A percentile compares a stretch with the other conserved stretches of the same genome.
phyloP scores from a whole-genome alignment of 1,140 invertebrate species.

The Drosophila leontia region DNA sequence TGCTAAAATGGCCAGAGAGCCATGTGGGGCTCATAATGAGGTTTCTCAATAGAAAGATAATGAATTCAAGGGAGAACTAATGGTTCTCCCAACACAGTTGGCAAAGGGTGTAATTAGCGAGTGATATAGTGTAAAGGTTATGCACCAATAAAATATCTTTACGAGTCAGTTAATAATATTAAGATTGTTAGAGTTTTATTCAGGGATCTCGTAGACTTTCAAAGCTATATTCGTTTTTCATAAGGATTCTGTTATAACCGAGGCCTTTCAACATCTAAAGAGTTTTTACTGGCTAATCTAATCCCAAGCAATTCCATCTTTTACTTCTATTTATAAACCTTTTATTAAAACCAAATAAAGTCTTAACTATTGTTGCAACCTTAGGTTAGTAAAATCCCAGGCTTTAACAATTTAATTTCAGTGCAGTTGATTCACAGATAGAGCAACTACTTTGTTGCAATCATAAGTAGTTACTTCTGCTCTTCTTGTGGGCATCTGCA shows the following conservation, averaged over 20 bases:
- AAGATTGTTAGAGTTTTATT: neutral
- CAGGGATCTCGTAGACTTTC: neutral
- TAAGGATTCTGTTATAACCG: too few relatives aligned
- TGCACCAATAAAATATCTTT: slow-evolving; percentile 4
- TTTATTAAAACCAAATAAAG: too few relatives aligned
- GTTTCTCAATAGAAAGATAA: slow-evolving; percentile 51
- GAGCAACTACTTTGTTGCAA: slow-evolving; percentile 38
- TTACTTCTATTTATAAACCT: neutral
- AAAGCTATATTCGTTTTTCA: neutral
- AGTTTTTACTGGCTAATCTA: neutral
- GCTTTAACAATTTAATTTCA: neutral
- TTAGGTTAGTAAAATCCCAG: neutral
- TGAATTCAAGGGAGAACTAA: slow-evolving; percentile 42
- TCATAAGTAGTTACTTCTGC: slow-evolving; percentile 44
- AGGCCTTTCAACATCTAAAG: neutral
- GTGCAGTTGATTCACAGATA: slow-evolving; percentile 12
- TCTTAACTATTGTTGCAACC: too few relatives aligned
- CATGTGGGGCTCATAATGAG: slow-evolving; percentile 40
- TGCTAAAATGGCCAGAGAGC: slow-evolving; percentile 20
- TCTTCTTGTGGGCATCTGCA: slow-evolving; percentile 8
- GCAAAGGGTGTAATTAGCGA: slow-evolving; percentile 32
- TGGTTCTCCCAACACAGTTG: slow-evolving; percentile 20
- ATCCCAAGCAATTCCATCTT: neutral
- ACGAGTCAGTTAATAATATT: neutral
- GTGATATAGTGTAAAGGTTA: slow-evolving; percentile 37